Evolutionary conservation across 2,113 vertebrate genomes (phyloP), one percentile per base, ranked within the genome.

Genomic region (Muscicapa adusta): DNA sequence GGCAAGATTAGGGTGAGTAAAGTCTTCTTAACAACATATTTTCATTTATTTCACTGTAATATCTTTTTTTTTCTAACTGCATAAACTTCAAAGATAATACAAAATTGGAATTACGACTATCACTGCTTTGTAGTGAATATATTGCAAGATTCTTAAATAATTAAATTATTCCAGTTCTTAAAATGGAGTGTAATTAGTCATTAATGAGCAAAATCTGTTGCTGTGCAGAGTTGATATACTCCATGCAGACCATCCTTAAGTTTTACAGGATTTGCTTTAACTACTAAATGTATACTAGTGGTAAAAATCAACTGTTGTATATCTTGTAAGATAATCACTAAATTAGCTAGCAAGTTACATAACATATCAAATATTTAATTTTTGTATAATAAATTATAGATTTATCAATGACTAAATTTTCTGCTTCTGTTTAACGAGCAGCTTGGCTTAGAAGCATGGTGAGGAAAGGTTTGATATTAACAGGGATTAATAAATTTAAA

Each of bases 141-240:
- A 90, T 90, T 92, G 94, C 91, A 95, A 94, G 94, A 94, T 96
- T 96, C 93, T 96, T 97, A 96, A 97, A 97, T 97, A 98, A 97
- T 97, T 98, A 96, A 97, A 97, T 97, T 97, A 96, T 96, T 93
- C 77, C 87, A 92, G 95, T 96, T 96, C 84, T 95, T 96, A 96
- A 97, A 97, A 96, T 94, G 92, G 63, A 97, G 96, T 91, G 89
- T 95, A 97, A 98, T 98, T 97, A 97, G 95, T 95, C 96, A 97
- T 97, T 97, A 98, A 97, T 96, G 95, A 96, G 93, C 72, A 95
- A 95, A 94, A 95, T 93, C 85, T 96, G 93, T 96, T 97, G 91
- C 95, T 91, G 88, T 79, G 70, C 54, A 89, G 76, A 87, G 88
- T 58, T 96, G 75, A 78, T 97, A 40, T 60, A 71, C 47, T 60